phyloP scores from a whole-genome alignment of 2,888 invertebrate genomes.

The Dasypolia templi region DNA sequence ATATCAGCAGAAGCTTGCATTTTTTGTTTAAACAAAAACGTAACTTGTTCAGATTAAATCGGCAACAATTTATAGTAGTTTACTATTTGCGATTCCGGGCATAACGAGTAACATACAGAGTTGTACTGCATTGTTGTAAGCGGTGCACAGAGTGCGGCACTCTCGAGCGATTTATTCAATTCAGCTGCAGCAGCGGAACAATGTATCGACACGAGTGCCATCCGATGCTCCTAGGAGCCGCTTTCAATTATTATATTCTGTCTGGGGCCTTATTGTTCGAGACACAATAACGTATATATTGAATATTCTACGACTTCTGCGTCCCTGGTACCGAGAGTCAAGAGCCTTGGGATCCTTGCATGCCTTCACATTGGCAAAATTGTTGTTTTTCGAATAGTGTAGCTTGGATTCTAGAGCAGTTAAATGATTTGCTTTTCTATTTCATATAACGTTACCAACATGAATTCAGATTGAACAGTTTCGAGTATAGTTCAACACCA shows the following conservation, averaged over 20 bases:
- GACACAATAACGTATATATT: slow-evolving; percentile 64
- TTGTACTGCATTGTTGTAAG: slow-evolving; percentile 34
- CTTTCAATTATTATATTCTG: slow-evolving; percentile 67
- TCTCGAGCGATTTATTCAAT: slow-evolving; percentile 60
- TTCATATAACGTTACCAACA: not conserved
- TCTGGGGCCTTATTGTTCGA: slow-evolving; percentile 61
- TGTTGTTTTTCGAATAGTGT: slow-evolving; percentile 35
- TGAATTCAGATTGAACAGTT: not conserved
- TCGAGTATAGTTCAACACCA: not conserved
- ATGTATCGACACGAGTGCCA: slow-evolving; percentile 61
- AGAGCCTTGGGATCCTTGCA: slow-evolving; percentile 13
- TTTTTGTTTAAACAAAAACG: slow-evolving; percentile 14
- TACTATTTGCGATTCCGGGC: slow-evolving; percentile 42
- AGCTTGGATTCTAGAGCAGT: slow-evolving; percentile 12
- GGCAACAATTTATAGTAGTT: slow-evolving; percentile 20
- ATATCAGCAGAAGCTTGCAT: not conserved
- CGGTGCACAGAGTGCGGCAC: slow-evolving; percentile 26
- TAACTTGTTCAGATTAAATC: slow-evolving; percentile 18
- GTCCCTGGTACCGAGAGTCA: slow-evolving; percentile 29
- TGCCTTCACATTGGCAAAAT: slow-evolving; percentile 27
- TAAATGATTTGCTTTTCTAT: slow-evolving; percentile 21
- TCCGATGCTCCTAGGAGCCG: slow-evolving; percentile 58
- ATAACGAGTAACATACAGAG: slow-evolving; percentile 34
- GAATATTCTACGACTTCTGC: slow-evolving; percentile 62
- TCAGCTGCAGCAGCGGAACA: slow-evolving; percentile 55